Evolutionary conservation across 2,797 vertebrate genomes (phyloP).

Genomic region (Sebastes steindachneri): DNA sequence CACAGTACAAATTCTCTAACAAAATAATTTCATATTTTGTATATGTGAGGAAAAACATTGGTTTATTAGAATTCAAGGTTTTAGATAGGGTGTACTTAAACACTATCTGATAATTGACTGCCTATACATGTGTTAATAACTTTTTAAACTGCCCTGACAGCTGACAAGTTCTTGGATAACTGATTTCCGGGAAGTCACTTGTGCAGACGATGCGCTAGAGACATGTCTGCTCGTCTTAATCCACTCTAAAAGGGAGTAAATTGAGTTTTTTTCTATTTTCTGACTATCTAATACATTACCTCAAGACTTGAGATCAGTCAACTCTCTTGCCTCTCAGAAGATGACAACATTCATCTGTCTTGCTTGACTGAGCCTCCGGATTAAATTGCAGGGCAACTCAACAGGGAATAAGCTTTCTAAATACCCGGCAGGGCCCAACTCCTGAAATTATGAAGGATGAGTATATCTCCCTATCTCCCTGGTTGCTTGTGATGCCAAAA

Average conservation of each 20-base stretch:
- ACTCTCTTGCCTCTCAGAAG: slow-evolving; percentile 50
- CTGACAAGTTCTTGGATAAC: not conserved
- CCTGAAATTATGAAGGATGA: slow-evolving; percentile 68
- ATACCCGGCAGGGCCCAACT: slow-evolving; percentile 60
- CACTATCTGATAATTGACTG: not conserved
- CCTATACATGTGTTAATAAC: not conserved
- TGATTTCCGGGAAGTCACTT: slow-evolving; percentile 4
- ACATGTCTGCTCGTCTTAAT: slow-evolving; percentile 36
- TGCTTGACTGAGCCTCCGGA: slow-evolving; percentile 64
- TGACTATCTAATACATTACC: slow-evolving; percentile 51
- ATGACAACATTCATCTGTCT: slow-evolving; percentile 77
- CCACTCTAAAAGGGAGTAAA: slow-evolving; percentile 50
- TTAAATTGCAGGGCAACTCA: slow-evolving; percentile 68
- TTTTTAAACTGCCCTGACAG: not conserved
- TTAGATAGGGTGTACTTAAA: not conserved
- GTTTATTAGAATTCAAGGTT: not conserved
- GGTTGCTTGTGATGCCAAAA: slow-evolving; percentile 42
- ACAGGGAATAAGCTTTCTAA: slow-evolving; percentile 53
- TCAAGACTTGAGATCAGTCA: slow-evolving; percentile 57
- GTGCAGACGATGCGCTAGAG: not conserved
- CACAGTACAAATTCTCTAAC: not conserved
- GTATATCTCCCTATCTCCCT: slow-evolving; percentile 28
- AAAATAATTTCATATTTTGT: not conserved
- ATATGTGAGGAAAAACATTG: not conserved
- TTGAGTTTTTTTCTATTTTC: slow-evolving; percentile 35